Evolutionary conservation across 35 echinoderm and acorn worm genomes (phyloP), one percentile per base, ranked within the genome.

Genomic region (Patiria miniata): DNA sequence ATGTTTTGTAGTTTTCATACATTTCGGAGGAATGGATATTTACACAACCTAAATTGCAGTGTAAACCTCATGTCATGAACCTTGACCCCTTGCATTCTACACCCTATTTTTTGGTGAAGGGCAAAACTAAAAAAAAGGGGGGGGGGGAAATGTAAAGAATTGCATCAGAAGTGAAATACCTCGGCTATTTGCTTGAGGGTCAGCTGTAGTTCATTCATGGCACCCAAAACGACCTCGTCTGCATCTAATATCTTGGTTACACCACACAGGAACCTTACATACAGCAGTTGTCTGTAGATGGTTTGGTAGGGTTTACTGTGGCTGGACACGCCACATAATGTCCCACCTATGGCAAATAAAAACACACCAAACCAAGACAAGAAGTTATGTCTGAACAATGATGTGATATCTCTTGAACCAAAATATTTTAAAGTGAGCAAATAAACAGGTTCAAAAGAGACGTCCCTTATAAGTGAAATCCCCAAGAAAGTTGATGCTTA

Each of bases 221-320:
- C 4, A 19, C 21, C 34, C 21, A 34, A 33, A 19, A 40, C 54
- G 40, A 83, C 81, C 39, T 77, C 57, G 36, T 59, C 26, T 51
- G 28, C 39, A 7, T 82, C 73, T 42, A 52, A 37, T 21, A 52
- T 60, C 30, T 26, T 23, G 16, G 60, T 39, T 18, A 78, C 81
- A 14, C n/a, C 23, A 38, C 83, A 61, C 23, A 90, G 88, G 36
- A 90, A 37, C 40, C 44, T 29, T 5, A 84, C 34, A 29, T 90
- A 90, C 0, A 90, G 68, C 10, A 90, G 81, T 37, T 84, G 68
- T 29, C 88, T 83, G 33, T 83, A 84, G 12, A 90, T 36, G 39
- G 81, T 60, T n/a, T 90, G 88, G 61, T 77, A 90, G 17, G 81
- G 80, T 84, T 90, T 90, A 78, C 88, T 90, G 19, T 90, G 88